A percentile compares a stretch with the other conserved stretches of the same genome.
Conservation (phyloP, 2,797 vertebrate genomes). For the Lithobates pipiens region DNA sequence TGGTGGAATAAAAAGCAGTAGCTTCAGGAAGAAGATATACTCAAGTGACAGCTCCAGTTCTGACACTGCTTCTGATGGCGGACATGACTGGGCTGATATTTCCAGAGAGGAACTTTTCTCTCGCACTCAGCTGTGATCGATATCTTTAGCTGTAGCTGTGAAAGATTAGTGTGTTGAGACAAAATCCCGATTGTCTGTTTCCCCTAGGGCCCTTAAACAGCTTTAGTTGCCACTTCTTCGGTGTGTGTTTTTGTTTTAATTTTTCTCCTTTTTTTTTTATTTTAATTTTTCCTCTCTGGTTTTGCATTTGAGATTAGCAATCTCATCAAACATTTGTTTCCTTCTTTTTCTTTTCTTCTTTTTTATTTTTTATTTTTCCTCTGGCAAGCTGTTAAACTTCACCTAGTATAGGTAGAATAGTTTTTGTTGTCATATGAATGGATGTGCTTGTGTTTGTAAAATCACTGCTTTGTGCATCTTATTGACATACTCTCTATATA, state of each 20-base stretch:
- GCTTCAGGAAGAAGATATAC: conserved; percentile 76
- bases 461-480: conserved; percentile 83
- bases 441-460: conserved; percentile 88
- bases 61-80: conserved; percentile 78
- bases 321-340: conserved; percentile 68
- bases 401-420: conserved; percentile 89
- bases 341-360: background rate
- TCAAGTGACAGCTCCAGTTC: conserved; percentile 84
- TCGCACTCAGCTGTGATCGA: conserved; percentile 82
- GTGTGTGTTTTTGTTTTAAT: conserved; percentile 3
- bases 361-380: background rate
- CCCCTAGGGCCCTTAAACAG: conserved; percentile 79
- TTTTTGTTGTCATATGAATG: conserved; percentile 86
- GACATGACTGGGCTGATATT: conserved; percentile 75
- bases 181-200: conserved; percentile 62
- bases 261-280: background rate
- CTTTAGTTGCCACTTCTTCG: conserved; percentile 84
- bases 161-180: conserved; percentile 69
- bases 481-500: conserved; percentile 67
- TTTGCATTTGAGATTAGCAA: conserved; percentile 82
- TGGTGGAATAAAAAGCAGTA: conserved; percentile 75
- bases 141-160: conserved; percentile 67
- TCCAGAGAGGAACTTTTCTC: conserved; percentile 79
- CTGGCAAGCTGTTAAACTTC: conserved; percentile 65
- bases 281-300: conserved; percentile 70